Base-by-base conservation (phyloP, 2,113 vertebrate genomes). In the Euleptes europaea region DNA sequence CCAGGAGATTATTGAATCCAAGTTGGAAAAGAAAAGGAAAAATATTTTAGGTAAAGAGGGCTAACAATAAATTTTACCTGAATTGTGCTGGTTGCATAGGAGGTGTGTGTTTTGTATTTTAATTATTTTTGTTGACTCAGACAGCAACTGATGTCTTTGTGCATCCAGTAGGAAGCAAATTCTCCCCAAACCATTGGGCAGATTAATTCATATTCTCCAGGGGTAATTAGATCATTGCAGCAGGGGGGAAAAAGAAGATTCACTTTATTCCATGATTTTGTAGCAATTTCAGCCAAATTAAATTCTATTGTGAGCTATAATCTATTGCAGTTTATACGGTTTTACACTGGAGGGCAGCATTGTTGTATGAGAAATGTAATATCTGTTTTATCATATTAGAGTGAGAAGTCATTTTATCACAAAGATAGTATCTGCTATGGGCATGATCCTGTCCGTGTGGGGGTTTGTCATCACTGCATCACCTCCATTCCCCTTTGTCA, bases 1-100 rank as follows among this genome's bases (percentile, higher is more conserved):
- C 7, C 97, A 98, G 90, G 97, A 98, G 90, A 98, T 98, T 80
- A 97, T 97, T 83, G 97, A 98, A 91, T 98, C 96, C 76, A 98
- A 98, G 89, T 88, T 97, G 88, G 96, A 98, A 90, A 97, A 97
- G 88, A 97, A 97, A 93, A 95, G 96, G 89, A 98, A 96, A 93
- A 97, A 97, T 49, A 92, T 98, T 78, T 92, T 98, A 87, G 97
- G 96, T 97, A 95, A 91, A 88, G 86, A 80, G 28, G 76, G 67
- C 66, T 47, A 83, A 40, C 44, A 31, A 33, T 35, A 31, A 79
- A 49, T 78, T 85, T 86, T 82, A 71, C 57, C 72, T 88, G 51
- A 83, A 40, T 84, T 69, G 42, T 47, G 83, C 8, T 80, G 10
- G 21, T 51, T 57, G 5, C 19, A 57, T 60, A 14, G 7, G 28